Conservation (phyloP, 1,140 invertebrate species). For the Papilio polytes region DNA sequence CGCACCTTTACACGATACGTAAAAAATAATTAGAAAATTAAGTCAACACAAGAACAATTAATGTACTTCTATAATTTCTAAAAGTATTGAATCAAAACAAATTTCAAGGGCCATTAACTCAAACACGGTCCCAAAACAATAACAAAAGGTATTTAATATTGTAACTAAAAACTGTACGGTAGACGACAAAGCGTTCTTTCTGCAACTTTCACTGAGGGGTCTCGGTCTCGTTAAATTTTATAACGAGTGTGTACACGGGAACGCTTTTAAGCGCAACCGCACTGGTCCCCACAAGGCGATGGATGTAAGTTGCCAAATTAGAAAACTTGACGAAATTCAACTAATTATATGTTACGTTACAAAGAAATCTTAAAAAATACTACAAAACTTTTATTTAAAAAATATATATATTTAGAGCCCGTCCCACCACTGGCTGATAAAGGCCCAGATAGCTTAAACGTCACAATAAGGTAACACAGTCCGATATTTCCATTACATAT, state of each 20-base stretch:
- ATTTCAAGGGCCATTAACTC: background rate
- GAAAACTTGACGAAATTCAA: constrained; percentile 19
- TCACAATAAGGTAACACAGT: too few relatives aligned
- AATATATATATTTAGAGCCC: too few relatives aligned
- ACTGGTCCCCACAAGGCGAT: background rate
- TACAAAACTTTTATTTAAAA: background rate
- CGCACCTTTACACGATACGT: background rate
- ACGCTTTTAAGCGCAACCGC: constrained; percentile 41
- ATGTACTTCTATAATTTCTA: background rate
- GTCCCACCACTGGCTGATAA: too few relatives aligned
- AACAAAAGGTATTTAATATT: constrained; percentile 5
- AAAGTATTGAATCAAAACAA: background rate
- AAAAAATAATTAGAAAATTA: background rate
- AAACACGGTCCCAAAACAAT: background rate
- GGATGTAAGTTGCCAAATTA: constrained; percentile 31
- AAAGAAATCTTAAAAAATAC: background rate
- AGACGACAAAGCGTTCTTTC: constrained; percentile 31
- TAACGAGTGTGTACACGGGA: constrained; percentile 43
- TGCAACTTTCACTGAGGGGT: constrained; percentile 31
- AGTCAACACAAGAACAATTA: background rate
- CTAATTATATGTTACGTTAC: background rate
- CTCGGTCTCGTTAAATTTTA: constrained; percentile 45
- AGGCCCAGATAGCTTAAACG: too few relatives aligned
- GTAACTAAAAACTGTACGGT: constrained; percentile 26
- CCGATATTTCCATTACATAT: too few relatives aligned